Evolutionary conservation across 2,113 vertebrate species (phyloP).

Genomic region (Arothron firmamentum): DNA sequence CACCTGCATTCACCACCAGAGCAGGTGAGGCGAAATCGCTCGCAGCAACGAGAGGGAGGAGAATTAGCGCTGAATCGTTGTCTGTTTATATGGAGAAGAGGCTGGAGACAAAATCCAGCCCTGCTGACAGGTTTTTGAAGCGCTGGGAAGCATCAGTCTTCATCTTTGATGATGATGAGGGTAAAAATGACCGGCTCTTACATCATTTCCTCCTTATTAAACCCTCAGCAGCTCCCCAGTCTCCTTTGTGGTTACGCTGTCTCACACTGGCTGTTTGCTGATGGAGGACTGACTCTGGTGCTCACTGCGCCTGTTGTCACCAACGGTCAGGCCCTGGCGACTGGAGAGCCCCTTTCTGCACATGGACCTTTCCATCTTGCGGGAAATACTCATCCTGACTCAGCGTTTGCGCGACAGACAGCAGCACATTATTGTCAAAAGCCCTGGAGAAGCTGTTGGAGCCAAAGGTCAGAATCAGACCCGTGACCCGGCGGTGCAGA

Average conservation of each 20-base stretch:
- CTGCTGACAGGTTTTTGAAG: too few species aligned
- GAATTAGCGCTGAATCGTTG: neutral
- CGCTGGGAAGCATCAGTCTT: too few species aligned
- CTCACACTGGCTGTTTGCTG: too few species aligned
- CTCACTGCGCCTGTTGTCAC: too few species aligned
- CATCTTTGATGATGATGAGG: neutral
- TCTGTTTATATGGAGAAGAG: neutral
- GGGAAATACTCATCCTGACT: too few species aligned
- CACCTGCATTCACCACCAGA: conserved; percentile 52
- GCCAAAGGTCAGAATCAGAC: conserved; percentile 8
- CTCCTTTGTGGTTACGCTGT: too few species aligned
- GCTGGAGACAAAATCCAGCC: too few species aligned
- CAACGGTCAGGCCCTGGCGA: too few species aligned
- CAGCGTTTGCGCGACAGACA: conserved; percentile 11
- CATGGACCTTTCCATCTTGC: too few species aligned
- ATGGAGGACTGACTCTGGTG: too few species aligned
- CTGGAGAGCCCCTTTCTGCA: too few species aligned
- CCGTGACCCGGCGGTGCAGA: conserved; percentile 39
- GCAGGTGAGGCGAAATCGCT: conserved; percentile 41
- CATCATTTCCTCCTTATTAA: neutral
- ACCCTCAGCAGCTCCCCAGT: too few species aligned
- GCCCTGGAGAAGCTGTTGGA: conserved; percentile 22
- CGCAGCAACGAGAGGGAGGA: neutral
- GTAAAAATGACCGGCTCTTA: conserved; percentile 4
- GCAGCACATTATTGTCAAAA: conserved; percentile 3